Conservation (phyloP, 1,140 invertebrate genomes). For the Pogonognathellus flavescens region DNA sequence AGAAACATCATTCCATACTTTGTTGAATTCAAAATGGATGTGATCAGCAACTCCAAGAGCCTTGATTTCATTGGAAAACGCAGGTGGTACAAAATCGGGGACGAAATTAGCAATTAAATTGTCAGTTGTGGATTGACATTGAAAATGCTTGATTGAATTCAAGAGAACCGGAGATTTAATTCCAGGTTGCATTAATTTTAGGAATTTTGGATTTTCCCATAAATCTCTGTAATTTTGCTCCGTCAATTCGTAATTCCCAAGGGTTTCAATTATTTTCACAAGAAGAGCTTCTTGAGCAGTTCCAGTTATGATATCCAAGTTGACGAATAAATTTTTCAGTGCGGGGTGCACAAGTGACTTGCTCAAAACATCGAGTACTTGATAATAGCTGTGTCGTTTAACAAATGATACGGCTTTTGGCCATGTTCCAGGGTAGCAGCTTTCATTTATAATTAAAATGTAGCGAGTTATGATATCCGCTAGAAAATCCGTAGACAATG, state of each 20-base stretch:
- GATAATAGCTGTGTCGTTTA: constrained; percentile 33
- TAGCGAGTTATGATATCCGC: background rate
- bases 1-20: background rate
- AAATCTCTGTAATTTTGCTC: constrained; percentile 10
- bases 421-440: background rate
- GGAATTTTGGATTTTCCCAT: constrained; percentile 28
- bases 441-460: background rate
- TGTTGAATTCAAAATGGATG: background rate
- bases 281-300: background rate
- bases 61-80: constrained; percentile 1
- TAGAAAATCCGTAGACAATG: background rate
- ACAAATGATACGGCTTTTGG: constrained; percentile 26
- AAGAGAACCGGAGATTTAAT: background rate
- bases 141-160: constrained; percentile 25
- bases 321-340: background rate
- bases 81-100: constrained; percentile 4
- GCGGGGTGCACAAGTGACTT: background rate
- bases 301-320: background rate
- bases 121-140: constrained; percentile 4
- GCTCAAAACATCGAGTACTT: background rate
- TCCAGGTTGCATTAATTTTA: background rate
- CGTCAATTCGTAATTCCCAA: background rate
- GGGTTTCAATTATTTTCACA: background rate
- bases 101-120: background rate
- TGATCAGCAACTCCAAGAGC: background rate